A percentile compares a stretch with the other conserved stretches of the same genome.
These are phyloP conservation scores for Smithornis capensis DNA, from an alignment of 2,113 vertebrate species.

Conservation along the genomic window DNA sequence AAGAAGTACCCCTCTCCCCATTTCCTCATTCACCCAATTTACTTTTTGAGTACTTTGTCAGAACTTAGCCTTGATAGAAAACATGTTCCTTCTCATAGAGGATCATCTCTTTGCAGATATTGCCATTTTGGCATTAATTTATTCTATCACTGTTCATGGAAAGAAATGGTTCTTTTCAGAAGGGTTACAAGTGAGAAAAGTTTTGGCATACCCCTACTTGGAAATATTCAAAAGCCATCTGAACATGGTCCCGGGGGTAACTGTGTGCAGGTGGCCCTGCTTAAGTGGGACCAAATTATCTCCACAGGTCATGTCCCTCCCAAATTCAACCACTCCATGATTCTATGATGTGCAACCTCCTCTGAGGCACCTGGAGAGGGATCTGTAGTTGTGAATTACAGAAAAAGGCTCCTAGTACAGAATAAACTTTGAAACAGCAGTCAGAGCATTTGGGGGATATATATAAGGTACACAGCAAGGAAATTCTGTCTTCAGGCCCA, in stretches of 20 bases:
- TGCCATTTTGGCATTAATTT: slow-evolving; percentile 16
- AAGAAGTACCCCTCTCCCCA: background rate
- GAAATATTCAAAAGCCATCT: background rate
- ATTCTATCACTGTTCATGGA: background rate
- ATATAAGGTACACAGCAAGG: background rate
- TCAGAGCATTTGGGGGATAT: background rate
- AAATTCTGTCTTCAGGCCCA: background rate
- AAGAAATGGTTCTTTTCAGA: background rate
- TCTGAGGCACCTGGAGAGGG: background rate
- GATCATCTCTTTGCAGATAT: background rate
- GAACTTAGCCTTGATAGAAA: slow-evolving; percentile 26
- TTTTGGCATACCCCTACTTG: background rate
- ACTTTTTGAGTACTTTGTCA: background rate
- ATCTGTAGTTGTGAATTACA: background rate
- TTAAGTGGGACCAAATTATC: background rate
- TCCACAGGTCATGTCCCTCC: background rate
- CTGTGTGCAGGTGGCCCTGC: background rate
- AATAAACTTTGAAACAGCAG: background rate
- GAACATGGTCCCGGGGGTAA: background rate
- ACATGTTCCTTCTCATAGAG: background rate
- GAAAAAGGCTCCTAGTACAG: background rate
- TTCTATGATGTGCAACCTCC: background rate
- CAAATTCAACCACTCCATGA: background rate
- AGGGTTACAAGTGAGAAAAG: background rate
- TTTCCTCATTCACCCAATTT: background rate